phyloP scores from a whole-genome alignment of 2,888 invertebrate genomes.

The Acanthosepion esculentum region DNA sequence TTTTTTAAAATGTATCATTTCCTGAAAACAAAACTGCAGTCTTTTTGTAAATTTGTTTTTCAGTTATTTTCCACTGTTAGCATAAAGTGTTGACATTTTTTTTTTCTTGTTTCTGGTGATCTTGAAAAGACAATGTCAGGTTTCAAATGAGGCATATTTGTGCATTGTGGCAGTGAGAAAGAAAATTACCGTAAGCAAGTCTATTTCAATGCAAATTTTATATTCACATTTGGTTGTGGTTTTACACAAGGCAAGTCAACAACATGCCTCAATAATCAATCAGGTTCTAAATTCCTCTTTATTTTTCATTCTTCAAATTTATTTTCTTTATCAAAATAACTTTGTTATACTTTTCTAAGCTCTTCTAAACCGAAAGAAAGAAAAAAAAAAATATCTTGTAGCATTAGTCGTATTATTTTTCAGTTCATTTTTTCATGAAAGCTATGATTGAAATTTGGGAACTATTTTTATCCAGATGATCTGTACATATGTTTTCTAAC shows the following conservation, averaged over 20 bases:
- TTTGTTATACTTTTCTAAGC: neutral
- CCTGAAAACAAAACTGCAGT: too few species aligned
- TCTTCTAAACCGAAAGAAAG: neutral
- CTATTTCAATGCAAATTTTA: neutral
- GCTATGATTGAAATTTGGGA: neutral
- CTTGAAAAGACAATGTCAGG: neutral
- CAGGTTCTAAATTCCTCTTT: neutral
- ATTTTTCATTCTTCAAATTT: neutral
- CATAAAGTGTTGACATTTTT: neutral
- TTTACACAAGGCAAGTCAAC: neutral
- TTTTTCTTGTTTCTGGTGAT: neutral
- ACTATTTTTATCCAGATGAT: neutral
- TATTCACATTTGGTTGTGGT: slow-evolving; percentile 33
- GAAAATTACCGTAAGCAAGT: neutral
- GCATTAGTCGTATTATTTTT: neutral
- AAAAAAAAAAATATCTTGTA: neutral
- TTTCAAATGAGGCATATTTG: neutral
- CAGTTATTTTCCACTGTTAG: neutral
- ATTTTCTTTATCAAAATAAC: neutral
- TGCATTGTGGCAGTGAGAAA: too few species aligned
- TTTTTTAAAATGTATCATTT: too few species aligned
- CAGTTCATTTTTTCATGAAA: neutral
- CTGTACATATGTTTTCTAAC: neutral
- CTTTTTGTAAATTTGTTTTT: neutral
- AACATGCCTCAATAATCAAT: neutral